These are phyloP conservation scores for Ochotona curzoniae DNA, from an alignment of 2,113 vertebrate genomes.

Conservation along the genomic window DNA sequence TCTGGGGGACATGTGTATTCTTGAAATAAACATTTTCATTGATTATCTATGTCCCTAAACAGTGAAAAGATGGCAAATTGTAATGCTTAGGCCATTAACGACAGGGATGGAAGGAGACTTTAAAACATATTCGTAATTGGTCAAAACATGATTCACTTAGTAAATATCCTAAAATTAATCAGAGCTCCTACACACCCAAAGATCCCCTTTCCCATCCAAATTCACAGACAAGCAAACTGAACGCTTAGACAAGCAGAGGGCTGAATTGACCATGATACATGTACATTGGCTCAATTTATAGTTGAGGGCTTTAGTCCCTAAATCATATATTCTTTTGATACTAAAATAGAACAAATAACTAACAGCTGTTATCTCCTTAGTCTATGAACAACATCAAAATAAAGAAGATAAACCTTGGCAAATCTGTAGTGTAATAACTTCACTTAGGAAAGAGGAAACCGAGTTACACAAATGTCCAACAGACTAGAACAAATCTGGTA, in stretches of 20 bases:
- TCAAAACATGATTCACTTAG: slow-evolving; percentile 38
- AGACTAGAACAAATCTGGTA: neutral
- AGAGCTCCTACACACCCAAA: neutral
- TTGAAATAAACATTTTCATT: slow-evolving; percentile 66
- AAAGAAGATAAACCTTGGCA: neutral
- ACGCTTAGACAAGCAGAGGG: neutral
- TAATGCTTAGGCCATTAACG: slow-evolving; percentile 48
- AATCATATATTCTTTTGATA: slow-evolving; percentile 62
- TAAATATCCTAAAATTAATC: slow-evolving; percentile 47
- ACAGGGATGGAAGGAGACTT: slow-evolving; percentile 52
- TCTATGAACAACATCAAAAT: neutral
- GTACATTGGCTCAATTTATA: neutral
- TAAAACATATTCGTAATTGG: slow-evolving; percentile 50
- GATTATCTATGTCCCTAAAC: slow-evolving; percentile 68
- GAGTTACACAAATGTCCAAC: neutral
- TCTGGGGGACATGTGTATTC: slow-evolving; percentile 46
- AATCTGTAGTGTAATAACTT: slow-evolving; percentile 35
- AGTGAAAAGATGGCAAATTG: slow-evolving; percentile 63
- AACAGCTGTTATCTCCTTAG: slow-evolving; percentile 10
- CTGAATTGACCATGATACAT: slow-evolving; percentile 40
- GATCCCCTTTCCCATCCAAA: slow-evolving; percentile 49
- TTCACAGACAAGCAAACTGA: slow-evolving; percentile 49
- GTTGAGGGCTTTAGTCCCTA: neutral
- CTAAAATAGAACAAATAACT: slow-evolving; percentile 39
- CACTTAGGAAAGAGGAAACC: slow-evolving; percentile 48